Evolutionary conservation across 2,113 vertebrate genomes (phyloP), one percentile per base, ranked within the genome.

Genomic region (Grantiella picta): DNA sequence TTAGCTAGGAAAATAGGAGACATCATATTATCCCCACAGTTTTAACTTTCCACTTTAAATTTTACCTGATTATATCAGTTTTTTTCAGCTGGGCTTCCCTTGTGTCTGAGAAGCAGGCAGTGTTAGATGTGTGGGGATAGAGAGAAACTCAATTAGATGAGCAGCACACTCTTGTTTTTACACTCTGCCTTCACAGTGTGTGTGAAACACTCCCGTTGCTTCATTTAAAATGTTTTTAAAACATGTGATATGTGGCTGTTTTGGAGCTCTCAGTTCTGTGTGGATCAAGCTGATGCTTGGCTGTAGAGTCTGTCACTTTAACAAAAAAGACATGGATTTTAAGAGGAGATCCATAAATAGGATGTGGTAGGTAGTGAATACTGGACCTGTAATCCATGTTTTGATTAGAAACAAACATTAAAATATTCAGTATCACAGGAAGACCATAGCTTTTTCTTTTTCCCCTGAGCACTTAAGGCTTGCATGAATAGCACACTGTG

Each of bases 401-500:
- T 83, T 1, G 5, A 29, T 72, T 59, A 56, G 83, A 76, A 15
- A 3, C 15, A 68, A 68, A 33, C 35, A 69, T 50, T 54, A 22
- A 79, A 47, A 33, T 72, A 77, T 8, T 52, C 63, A 52, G 27
- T 42, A 35, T 44, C 8, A 6, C 9, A 35, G 3, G 9, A 66
- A 71, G 20, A 6, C 10, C 3, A 4, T 12, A 10, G 22, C 11
- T 31, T 54, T 66, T 44, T n/a, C 13, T 3, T 7, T 56, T 53
- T n/a, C 8, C 4, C 36, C 22, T 40, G 25, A 23, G 63, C 9
- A 36, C 4, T 38, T 40, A 81, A 42, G n/a, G 24, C 38, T 65
- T 4, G 2, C 29, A 7, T 0, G 5, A 66, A 47, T 24, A 73
- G 45, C 11, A 8, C 12, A 4, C 11, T 40, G 18, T 40, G 15